Base-by-base conservation (phyloP, 2,888 invertebrate species). In the Criorhina ranunculi region DNA sequence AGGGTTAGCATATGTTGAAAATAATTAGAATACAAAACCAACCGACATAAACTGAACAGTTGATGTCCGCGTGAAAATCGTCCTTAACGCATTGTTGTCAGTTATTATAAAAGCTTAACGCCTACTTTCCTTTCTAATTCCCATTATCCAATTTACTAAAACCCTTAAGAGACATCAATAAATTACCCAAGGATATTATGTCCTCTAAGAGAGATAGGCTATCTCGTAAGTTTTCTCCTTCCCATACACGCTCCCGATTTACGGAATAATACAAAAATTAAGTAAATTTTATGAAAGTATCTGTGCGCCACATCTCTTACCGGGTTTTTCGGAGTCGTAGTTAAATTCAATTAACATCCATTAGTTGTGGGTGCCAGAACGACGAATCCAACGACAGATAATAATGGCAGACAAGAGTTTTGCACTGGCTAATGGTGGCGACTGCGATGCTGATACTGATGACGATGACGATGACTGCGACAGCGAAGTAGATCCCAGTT, bases 271-370 rank as follows among this genome's bases (percentile, higher is more conserved):
- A 60, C 53, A 53, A 59, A 31, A 62, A 75, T 57, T 75, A 80
- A 76, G 44, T 85, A 79, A 69, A 79, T 75, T 85, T 64, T 37
- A 59, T 64, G 64, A 67, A 75, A 75, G 51, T 79, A 53, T 64
- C 31, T 40, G 17, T 49, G 12, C 35, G 17, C 6, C n/a, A 12
- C 19, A 33, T 57, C 37, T 59, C 85, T 79, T 85, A 85, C 85
- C 75, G 49, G 42, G 37, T 62, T 67, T 66, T 76, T 44, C 55
- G n/a, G 29, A 75, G 40, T 75, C 57, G 57, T 70, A 79, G 70
- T 66, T 76, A 85, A 80, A 85, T 85, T 85, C 80, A 80, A 85
- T 80, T 85, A 85, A 67, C 85, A 85, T 75, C 85, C 75, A 85
- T 85, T 80, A 79, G 79, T 70, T 79, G 79, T 66, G 70, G 73